Evolutionary conservation across 2,888 invertebrate species (phyloP).

Genomic region (Pheosia tremula): DNA sequence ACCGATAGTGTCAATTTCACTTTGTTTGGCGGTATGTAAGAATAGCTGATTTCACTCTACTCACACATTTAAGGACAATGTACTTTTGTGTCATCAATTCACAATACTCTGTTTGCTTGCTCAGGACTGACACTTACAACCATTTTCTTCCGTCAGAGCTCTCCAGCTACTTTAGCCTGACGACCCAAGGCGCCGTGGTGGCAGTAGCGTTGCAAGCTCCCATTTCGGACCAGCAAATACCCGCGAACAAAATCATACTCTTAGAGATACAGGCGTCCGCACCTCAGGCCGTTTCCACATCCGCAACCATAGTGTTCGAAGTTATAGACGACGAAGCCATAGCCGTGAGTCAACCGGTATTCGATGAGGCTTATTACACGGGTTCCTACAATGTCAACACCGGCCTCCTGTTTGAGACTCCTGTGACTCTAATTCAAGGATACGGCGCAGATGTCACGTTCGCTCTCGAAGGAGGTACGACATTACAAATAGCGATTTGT

Average conservation of each 20-base stretch:
- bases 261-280: conserved; percentile 43
- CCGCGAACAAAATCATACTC: conserved; percentile 37
- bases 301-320: conserved; percentile 46
- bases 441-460: conserved; percentile 40
- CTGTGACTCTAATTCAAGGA: conserved; percentile 33
- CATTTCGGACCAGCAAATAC: conserved; percentile 42
- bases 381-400: conserved; percentile 29
- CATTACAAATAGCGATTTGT: neutral
- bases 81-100: neutral
- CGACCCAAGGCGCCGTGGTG: conserved; percentile 19
- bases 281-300: conserved; percentile 33
- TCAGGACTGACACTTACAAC: too few relatives aligned
- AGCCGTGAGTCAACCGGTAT: conserved; percentile 11
- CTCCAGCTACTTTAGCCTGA: conserved; percentile 22
- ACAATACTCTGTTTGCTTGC: too few relatives aligned
- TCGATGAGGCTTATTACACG: conserved; percentile 38
- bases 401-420: conserved; percentile 27
- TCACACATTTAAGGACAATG: neutral
- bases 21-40: conserved; percentile 15
- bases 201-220: conserved; percentile 19
- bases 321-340: conserved; percentile 16
- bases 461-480: conserved; percentile 43
- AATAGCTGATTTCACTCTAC: neutral
- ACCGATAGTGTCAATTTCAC: conserved; percentile 10
- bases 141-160: conserved; percentile 24